Base-by-base conservation (phyloP, 2,888 invertebrate species). In the Lypha dubia region DNA sequence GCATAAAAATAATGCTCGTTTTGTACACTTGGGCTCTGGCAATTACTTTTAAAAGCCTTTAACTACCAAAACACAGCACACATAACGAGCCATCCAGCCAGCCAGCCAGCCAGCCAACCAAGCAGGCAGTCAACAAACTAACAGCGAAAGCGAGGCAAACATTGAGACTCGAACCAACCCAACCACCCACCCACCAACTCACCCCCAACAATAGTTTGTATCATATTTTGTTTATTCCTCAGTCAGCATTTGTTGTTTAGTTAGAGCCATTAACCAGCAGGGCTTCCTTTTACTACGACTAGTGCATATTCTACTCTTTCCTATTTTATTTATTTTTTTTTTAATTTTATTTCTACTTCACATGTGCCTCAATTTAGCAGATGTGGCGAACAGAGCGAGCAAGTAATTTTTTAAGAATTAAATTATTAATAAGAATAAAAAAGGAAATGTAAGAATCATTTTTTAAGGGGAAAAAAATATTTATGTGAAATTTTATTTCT, bases 1-100 rank as follows among this genome's bases (percentile, higher is more conserved):
- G 86, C 85, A 85, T 84, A 84, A 86, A 86, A 86, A 79, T 86
- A 73, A 73, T 83, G 28, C 85, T 65, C 83, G 80, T 79, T 82
- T 82, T 79, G 71, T 83, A 84, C 87, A 86, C 86, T 83, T 82
- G 86, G 84, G 87, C 83, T 87, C 81, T 88, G 87, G 88, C 89
- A 89, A 89, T 89, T 89, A 89, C 88, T 88, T 88, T 89, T 89
- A 89, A 89, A 89, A 89, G 88, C 89, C 84, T 79, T 81, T 79
- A 79, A 81, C 81, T 74, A 79, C 49, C 77, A 62, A 68, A 87
- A 87, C n/a, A 35, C 11, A 53, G n/a, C n/a, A n/a, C n/a, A 46
- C 24, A 68, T 17, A n/a, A 28, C 28, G 28, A 28, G 28, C 28
- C 28, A 28, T 2, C 28, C 28, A 28, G 28, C 28, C 28, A 28